Percentiles rank a stretch among this genome's conserved stretches.
phyloP scores from a whole-genome alignment of 2,113 vertebrate species.

The Cephalopholis sonnerati region DNA sequence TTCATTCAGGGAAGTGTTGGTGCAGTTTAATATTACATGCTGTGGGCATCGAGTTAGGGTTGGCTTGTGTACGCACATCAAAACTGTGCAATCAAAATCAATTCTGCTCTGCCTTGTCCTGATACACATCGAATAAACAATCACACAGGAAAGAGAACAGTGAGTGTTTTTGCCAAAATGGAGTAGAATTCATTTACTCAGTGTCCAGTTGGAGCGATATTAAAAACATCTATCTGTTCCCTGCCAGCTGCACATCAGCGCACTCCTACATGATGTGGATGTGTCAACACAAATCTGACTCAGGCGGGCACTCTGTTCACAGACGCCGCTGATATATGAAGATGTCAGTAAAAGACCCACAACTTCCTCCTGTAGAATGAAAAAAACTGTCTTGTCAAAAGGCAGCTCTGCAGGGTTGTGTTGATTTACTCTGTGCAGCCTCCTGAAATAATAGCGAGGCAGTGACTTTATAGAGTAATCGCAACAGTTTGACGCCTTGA shows the following conservation, averaged over 20 bases:
- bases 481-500: slow-evolving; percentile 46
- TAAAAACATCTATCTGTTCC: slow-evolving; percentile 40
- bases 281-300: slow-evolving; percentile 68
- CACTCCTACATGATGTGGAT: slow-evolving; percentile 23
- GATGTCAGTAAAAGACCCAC: slow-evolving; percentile 48
- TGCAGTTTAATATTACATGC: slow-evolving; percentile 66
- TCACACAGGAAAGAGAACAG: background rate
- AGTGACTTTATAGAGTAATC: slow-evolving; percentile 55
- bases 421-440: slow-evolving; percentile 65
- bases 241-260: slow-evolving; percentile 34
- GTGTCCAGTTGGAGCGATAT: slow-evolving; percentile 44
- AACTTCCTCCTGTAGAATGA: slow-evolving; percentile 62
- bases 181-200: slow-evolving; percentile 13
- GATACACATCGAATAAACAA: slow-evolving; percentile 11
- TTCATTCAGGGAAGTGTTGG: slow-evolving; percentile 52
- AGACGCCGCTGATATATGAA: slow-evolving; percentile 51
- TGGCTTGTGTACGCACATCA: slow-evolving; percentile 23
- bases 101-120: slow-evolving; percentile 30
- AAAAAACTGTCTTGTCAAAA: slow-evolving; percentile 56
- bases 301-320: slow-evolving; percentile 37
- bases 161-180: background rate
- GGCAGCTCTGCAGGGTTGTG: slow-evolving; percentile 54
- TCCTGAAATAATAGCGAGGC: slow-evolving; percentile 58
- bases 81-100: slow-evolving; percentile 45
- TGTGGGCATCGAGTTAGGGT: slow-evolving; percentile 36